Percentiles rank a stretch among this genome's conserved stretches.
Conservation (phyloP, 2,888 invertebrate genomes). For the Conops quadrifasciatus region DNA sequence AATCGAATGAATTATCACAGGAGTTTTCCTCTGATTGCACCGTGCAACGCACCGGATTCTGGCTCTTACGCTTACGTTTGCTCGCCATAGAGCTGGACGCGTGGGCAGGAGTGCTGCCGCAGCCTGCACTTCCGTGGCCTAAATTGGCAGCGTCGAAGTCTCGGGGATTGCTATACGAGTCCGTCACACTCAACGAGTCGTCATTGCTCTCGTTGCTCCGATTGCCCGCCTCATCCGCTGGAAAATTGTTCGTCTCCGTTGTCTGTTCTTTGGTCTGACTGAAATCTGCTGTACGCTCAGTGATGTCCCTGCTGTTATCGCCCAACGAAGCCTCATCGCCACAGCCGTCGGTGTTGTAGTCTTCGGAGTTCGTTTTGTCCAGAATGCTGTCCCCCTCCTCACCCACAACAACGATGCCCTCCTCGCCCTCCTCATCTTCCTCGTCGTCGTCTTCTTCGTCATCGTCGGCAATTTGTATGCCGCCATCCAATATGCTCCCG, state of each 20-base stretch:
- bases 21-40: slow-evolving; percentile 61
- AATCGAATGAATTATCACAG: slow-evolving; percentile 62
- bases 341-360: slow-evolving; percentile 58
- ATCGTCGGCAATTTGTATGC: slow-evolving; percentile 58
- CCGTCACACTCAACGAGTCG: slow-evolving; percentile 69
- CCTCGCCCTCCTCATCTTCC: slow-evolving; percentile 64
- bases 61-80: slow-evolving; percentile 86
- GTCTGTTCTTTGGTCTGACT: slow-evolving; percentile 70
- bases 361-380: slow-evolving; percentile 63
- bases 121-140: slow-evolving; percentile 35
- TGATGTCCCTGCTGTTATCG: slow-evolving; percentile 47
- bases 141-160: slow-evolving; percentile 53
- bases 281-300: slow-evolving; percentile 59
- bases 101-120: slow-evolving; percentile 37
- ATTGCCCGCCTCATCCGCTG: slow-evolving; percentile 44
- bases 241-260: slow-evolving; percentile 38
- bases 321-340: slow-evolving; percentile 50
- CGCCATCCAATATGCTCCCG: slow-evolving; percentile 57
- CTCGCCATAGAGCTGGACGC: slow-evolving; percentile 64
- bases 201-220: slow-evolving; percentile 70
- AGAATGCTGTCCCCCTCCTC: slow-evolving; percentile 75
- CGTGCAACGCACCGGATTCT: slow-evolving; percentile 86
- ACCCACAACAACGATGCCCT: slow-evolving; percentile 81
- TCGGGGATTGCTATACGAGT: slow-evolving; percentile 67
- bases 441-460: slow-evolving; percentile 62